Base-by-base conservation (phyloP, 1,140 invertebrate species). In the Drosophila novamexicana region DNA sequence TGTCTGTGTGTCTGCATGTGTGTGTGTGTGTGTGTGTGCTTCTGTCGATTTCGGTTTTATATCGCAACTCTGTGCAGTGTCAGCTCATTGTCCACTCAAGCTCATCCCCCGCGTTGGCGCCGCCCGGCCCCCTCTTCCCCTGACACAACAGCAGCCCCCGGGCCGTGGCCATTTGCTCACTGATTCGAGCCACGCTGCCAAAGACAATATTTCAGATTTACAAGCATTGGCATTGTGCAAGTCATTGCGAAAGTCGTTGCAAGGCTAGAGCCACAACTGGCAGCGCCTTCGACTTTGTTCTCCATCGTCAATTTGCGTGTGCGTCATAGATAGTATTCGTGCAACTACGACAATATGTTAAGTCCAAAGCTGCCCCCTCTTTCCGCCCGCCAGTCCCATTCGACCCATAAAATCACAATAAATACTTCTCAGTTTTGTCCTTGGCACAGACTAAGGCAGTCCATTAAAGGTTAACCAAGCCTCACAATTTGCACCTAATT, bases 11-110 rank as follows among this genome's bases (percentile, higher is more conserved):
- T 57, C 1, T 59, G 53, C 40, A 37, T 45, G 52, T 57, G 2
- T 59, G 53, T 45, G 42, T 45, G 52, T 57, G 45, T 42, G 32
- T 52, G 14, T 68, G 32, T 56, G 39, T 54, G 10, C 9, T 36
- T 75, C 75, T 85, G 66, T 78, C 70, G 64, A 82, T 77, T 84
- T 84, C 74, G 81, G 81, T 84, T 81, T 81, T 65, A 84, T 78
- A 62, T 78, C 75, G 82, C 82, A 86, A 78, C 82, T 86, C 75
- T 81, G 78, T 86, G 82, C 82, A 86, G 75, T 73, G 82, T 86
- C 82, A 86, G 82, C 82, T 72, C 69, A 86, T 72, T 79, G 78
- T 66, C 53, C 65, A 74, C 58, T 66, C 62, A 63, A 65, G 45
- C 63, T 36, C 47, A 18, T 37, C 47, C n/a, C 32, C 10, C 7